Conservation (phyloP, 1,140 invertebrate genomes). For the Cydia amplana region DNA sequence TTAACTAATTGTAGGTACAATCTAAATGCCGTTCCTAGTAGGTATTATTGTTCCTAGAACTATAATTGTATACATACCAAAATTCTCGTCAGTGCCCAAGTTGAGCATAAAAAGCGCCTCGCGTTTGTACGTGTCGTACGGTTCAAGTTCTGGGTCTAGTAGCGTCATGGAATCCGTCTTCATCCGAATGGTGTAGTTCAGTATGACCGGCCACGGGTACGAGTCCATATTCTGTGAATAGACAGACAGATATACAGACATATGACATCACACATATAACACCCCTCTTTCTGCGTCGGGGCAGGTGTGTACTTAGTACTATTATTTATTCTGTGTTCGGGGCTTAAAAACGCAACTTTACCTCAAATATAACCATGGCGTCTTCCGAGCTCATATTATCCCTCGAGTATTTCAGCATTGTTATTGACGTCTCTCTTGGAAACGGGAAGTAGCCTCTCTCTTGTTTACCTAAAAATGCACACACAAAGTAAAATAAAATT, state of each 20-base stretch:
- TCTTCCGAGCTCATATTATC: background rate
- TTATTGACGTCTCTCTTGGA: background rate
- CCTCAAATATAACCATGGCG: conserved; percentile 44
- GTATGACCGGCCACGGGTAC: background rate
- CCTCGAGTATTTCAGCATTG: background rate
- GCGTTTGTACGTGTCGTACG: too few species aligned
- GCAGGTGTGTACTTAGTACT: too few species aligned
- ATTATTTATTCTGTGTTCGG: too few species aligned
- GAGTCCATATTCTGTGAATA: background rate
- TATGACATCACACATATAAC: too few species aligned
- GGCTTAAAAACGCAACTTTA: background rate
- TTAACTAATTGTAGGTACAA: too few species aligned
- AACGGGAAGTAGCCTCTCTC: background rate
- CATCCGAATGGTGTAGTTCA: conserved; percentile 26
- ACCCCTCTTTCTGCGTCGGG: too few species aligned
- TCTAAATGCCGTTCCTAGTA: too few species aligned
- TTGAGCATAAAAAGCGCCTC: conserved; percentile 36
- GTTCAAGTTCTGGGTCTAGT: too few species aligned
- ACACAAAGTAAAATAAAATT: too few species aligned
- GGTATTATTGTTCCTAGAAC: too few species aligned
- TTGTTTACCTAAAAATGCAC: background rate
- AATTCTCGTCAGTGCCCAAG: background rate
- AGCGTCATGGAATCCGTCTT: conserved; percentile 3
- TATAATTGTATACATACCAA: background rate
- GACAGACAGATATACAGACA: too few species aligned